These are phyloP conservation scores for Macrocentrus cingulum DNA, from an alignment of 1,140 invertebrate genomes.

Conservation along the genomic window DNA sequence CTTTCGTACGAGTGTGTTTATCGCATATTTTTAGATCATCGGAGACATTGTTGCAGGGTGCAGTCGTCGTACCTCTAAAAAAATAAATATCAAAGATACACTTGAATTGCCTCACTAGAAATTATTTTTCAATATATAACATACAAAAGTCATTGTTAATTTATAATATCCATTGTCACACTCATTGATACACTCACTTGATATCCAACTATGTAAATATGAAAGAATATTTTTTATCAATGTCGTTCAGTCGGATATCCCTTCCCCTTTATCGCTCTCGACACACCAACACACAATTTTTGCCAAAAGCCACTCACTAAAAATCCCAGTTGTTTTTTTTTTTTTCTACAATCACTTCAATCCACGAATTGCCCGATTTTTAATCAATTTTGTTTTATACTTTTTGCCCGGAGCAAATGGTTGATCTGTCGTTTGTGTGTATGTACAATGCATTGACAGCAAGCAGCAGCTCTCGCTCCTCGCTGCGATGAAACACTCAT, in stretches of 20 bases:
- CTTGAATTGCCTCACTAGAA: not conserved
- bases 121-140: not conserved
- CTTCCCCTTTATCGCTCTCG: not conserved
- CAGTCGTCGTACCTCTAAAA: not conserved
- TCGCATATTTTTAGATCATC: constrained; percentile 4
- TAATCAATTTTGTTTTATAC: too few species aligned
- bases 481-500: not conserved
- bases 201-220: not conserved
- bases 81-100: not conserved
- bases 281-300: constrained; percentile 1
- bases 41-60: not conserved
- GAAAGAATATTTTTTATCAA: constrained; percentile 10
- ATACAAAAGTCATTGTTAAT: not conserved
- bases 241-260: constrained; percentile 14
- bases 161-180: not conserved
- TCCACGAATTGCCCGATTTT: too few species aligned
- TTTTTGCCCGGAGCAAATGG: too few species aligned
- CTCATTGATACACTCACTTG: not conserved
- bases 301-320: not conserved
- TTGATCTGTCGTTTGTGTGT: too few species aligned
- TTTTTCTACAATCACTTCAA: too few species aligned
- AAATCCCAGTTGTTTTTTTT: not conserved
- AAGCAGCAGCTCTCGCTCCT: not conserved
- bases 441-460: not conserved
- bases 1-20: not conserved